Evolutionary conservation across 2,797 vertebrate species (phyloP).

Genomic region (Buphagus erythrorhynchus): DNA sequence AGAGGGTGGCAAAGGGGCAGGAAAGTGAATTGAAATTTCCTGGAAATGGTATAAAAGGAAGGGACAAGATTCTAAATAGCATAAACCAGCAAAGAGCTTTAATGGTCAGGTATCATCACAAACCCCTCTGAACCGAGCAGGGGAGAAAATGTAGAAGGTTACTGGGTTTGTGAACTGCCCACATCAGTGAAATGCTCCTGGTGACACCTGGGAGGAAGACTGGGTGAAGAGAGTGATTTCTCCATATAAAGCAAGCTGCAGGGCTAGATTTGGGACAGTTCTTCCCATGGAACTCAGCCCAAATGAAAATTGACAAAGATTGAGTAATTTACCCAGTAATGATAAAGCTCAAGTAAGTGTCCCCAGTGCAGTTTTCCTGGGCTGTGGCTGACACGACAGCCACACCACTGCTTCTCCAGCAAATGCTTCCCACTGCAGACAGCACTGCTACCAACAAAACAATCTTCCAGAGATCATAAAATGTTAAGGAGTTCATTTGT

Average conservation of each 20-base stretch:
- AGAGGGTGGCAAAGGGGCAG: background rate
- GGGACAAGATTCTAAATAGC: constrained; percentile 12
- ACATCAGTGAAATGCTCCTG: background rate
- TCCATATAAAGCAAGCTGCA: background rate
- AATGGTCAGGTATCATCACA: background rate
- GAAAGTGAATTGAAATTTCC: constrained; percentile 27
- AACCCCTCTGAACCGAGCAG: background rate
- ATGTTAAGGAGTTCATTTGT: constrained; percentile 76
- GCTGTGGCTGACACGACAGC: background rate
- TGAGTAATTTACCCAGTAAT: constrained; percentile 6
- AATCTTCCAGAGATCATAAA: constrained; percentile 49
- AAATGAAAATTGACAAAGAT: background rate
- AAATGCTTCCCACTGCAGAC: background rate
- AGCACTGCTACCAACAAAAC: constrained; percentile 54
- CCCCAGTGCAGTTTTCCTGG: background rate
- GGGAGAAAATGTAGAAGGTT: background rate
- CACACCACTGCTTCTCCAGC: background rate
- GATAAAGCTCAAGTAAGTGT: background rate
- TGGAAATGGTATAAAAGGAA: constrained; percentile 4
- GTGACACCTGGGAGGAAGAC: background rate
- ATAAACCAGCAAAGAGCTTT: constrained; percentile 30
- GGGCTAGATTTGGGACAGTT: background rate
- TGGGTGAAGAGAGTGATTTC: background rate
- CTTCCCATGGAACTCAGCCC: background rate
- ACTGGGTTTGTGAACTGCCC: background rate